phyloP scores from a whole-genome alignment of 2,888 invertebrate species.

The Linnaemya tessellans region DNA sequence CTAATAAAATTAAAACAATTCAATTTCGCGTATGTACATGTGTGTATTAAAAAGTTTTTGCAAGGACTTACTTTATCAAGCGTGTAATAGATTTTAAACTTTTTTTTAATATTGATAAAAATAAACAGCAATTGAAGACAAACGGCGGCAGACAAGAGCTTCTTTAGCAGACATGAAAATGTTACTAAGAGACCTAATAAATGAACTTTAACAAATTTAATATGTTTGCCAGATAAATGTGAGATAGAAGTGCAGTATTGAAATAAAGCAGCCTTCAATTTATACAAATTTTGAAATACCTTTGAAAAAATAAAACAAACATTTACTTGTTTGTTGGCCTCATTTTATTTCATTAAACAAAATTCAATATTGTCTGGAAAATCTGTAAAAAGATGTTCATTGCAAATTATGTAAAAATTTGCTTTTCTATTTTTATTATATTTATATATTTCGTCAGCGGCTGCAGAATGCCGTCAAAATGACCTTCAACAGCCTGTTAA shows the following conservation, averaged over 20 bases:
- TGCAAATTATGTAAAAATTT: background rate
- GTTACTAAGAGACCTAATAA: background rate
- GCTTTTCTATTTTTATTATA: too few species aligned
- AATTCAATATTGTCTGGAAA: slow-evolving; percentile 9
- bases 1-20: background rate
- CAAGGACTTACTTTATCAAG: slow-evolving; percentile 43
- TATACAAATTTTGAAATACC: background rate
- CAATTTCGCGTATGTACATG: background rate
- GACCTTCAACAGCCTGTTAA: slow-evolving; percentile 3
- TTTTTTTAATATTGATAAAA: slow-evolving; percentile 14
- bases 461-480: background rate
- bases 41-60: slow-evolving; percentile 18
- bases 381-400: background rate
- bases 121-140: background rate
- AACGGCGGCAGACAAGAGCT: background rate
- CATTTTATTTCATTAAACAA: background rate
- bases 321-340: background rate
- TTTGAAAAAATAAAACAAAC: background rate
- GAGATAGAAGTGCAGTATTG: background rate
- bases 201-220: slow-evolving; percentile 26
- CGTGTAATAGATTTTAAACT: slow-evolving; percentile 43
- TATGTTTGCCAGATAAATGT: background rate
- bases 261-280: background rate
- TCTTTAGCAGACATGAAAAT: background rate
- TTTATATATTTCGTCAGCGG: background rate